Evolutionary conservation across 2,797 vertebrate genomes (phyloP).

Genomic region (Gambelia wislizenii): DNA sequence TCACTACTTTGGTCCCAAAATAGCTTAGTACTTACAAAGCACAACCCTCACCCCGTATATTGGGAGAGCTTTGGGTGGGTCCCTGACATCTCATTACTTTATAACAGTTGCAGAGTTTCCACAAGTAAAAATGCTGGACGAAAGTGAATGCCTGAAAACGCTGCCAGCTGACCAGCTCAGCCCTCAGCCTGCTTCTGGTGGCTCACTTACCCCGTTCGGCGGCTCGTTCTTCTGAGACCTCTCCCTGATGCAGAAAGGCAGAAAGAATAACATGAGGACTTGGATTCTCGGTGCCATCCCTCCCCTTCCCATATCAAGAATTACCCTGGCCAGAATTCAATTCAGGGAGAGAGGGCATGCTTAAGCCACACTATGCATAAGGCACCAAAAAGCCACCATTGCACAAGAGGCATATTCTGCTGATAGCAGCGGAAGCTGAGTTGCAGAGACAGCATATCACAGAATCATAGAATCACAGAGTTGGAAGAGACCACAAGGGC

Average conservation of each 20-base stretch:
- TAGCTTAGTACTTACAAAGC: neutral
- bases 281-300: neutral
- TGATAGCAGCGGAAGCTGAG: too few relatives aligned
- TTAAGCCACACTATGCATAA: too few relatives aligned
- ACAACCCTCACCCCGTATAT: too few relatives aligned
- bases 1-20: too few relatives aligned
- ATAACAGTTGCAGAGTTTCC: neutral
- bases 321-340: too few relatives aligned
- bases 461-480: too few relatives aligned
- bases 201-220: conserved; percentile 23
- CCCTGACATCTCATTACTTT: neutral
- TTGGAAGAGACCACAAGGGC: too few relatives aligned
- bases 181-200: too few relatives aligned
- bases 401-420: too few relatives aligned
- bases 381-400: too few relatives aligned
- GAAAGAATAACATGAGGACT: fast-evolving
- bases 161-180: neutral
- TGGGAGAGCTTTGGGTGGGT: neutral
- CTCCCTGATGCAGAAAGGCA: conserved; percentile 33
- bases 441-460: too few relatives aligned
- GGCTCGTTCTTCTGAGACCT: fast-evolving
- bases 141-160: too few relatives aligned
- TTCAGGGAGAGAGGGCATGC: neutral
- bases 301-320: neutral
- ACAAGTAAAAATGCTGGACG: neutral